These are phyloP conservation scores for Petrocephalus zakoni DNA, from an alignment of 2,113 vertebrate species.

Conservation along the genomic window DNA sequence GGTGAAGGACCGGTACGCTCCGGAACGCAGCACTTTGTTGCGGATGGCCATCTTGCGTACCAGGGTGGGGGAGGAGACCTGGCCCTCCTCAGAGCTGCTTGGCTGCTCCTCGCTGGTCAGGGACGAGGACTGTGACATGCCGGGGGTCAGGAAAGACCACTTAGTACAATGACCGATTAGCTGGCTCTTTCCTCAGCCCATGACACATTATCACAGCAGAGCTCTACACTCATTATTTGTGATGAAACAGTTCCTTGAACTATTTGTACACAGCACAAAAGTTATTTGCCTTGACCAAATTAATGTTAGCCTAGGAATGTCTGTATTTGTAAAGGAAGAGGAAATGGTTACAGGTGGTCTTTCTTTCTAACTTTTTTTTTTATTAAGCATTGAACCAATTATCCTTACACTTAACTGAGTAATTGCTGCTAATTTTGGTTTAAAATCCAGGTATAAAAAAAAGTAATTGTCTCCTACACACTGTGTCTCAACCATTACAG, in stretches of 20 bases:
- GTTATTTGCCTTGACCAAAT: too few species aligned
- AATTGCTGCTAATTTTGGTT: not conserved
- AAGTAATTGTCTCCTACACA: too few species aligned
- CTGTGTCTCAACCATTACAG: not conserved
- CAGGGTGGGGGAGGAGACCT: conserved; percentile 75
- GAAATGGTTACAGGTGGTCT: too few species aligned
- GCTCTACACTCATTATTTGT: too few species aligned
- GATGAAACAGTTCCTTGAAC: too few species aligned
- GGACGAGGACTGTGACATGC: conserved; percentile 28
- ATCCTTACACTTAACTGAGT: not conserved
- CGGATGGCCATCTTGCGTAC: conserved; percentile 89
- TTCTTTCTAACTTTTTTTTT: not conserved
- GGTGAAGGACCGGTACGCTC: conserved; percentile 86
- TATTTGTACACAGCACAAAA: too few species aligned
- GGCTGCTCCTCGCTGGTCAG: conserved; percentile 30
- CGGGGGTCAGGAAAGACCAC: not conserved
- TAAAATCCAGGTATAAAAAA: not conserved
- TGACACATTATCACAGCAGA: too few species aligned
- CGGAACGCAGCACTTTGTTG: conserved; percentile 80
- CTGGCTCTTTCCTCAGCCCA: not conserved
- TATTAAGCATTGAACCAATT: not conserved
- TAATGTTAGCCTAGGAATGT: too few species aligned
- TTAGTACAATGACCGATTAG: not conserved
- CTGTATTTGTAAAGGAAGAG: too few species aligned
- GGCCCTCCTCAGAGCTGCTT: conserved; percentile 61